These are phyloP conservation scores for Andrena bucephala DNA, from an alignment of 2,888 invertebrate species.

Conservation along the genomic window DNA sequence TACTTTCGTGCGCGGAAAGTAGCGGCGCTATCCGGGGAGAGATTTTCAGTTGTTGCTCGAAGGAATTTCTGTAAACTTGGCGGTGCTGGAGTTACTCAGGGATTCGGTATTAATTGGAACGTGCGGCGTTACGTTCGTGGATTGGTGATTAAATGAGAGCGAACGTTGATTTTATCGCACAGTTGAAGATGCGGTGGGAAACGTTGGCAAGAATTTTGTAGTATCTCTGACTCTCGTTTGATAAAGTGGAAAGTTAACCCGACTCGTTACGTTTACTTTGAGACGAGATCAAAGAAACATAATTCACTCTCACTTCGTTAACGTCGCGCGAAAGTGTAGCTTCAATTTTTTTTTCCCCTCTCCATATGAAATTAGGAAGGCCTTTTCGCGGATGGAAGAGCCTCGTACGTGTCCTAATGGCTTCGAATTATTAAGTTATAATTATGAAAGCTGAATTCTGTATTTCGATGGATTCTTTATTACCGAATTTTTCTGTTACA, in stretches of 20 bases:
- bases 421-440: constrained; percentile 46
- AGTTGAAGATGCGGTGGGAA: too few species aligned
- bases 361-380: constrained; percentile 45
- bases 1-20: too few species aligned
- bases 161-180: too few species aligned
- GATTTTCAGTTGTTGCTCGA: constrained; percentile 2
- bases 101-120: too few species aligned
- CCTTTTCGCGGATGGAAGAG: constrained; percentile 24
- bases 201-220: background rate
- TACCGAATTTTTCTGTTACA: background rate
- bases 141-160: too few species aligned
- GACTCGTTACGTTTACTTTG: constrained; percentile 36
- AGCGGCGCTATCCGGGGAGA: background rate
- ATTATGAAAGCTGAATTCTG: constrained; percentile 30
- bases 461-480: background rate
- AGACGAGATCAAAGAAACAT: constrained; percentile 64
- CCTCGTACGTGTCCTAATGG: constrained; percentile 49
- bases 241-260: constrained; percentile 21
- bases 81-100: too few species aligned
- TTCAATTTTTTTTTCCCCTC: constrained; percentile 39
- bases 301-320: constrained; percentile 58
- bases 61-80: background rate
- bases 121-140: too few species aligned
- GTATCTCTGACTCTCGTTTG: constrained; percentile 3
- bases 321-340: constrained; percentile 44